Conservation (phyloP, 2,113 vertebrate genomes). For the Rana temporaria region DNA sequence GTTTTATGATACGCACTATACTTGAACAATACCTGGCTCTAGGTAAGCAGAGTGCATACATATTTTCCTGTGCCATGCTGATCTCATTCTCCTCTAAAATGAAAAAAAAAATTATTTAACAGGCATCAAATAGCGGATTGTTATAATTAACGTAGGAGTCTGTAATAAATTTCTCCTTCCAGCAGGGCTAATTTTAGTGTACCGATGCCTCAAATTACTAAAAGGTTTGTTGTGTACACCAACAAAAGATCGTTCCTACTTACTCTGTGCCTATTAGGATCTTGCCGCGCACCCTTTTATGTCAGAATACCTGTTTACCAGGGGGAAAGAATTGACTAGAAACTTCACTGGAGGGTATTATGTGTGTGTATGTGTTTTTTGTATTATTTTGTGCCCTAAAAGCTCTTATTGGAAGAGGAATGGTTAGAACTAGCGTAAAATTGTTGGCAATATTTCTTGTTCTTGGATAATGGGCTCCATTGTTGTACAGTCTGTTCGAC, state of each 20-base stretch:
- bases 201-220: constrained; percentile 1
- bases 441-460: background rate
- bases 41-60: background rate
- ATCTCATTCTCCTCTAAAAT: background rate
- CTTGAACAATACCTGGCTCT: too few relatives aligned
- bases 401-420: background rate
- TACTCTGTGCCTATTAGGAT: background rate
- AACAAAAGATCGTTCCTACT: constrained; percentile 7
- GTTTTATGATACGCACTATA: too few relatives aligned
- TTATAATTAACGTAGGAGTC: constrained; percentile 36
- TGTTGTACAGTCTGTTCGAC: background rate
- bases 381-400: background rate
- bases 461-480: background rate
- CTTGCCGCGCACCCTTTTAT: background rate
- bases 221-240: constrained; percentile 31
- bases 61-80: background rate
- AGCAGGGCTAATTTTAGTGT: constrained; percentile 21
- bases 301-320: background rate
- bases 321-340: background rate
- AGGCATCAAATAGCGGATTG: background rate
- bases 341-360: background rate
- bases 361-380: background rate
- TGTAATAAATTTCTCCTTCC: constrained; percentile 29
- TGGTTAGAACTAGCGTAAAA: background rate
- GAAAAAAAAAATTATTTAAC: constrained; percentile 15